These are phyloP conservation scores for Cherax destructor DNA, from an alignment of 1,140 invertebrate species.

Conservation along the genomic window DNA sequence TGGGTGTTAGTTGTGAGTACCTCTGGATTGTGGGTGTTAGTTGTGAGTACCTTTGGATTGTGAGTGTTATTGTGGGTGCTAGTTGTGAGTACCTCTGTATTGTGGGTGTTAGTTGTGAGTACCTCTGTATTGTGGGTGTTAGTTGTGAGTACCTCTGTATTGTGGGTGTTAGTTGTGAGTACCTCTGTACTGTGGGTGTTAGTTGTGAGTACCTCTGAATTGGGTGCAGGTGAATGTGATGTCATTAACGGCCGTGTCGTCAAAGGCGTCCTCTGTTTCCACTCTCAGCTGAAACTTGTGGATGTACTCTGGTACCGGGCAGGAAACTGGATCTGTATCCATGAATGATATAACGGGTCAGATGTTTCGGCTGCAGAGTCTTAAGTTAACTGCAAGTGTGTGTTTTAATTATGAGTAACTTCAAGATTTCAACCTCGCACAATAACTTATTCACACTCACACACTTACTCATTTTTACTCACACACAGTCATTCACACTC, in stretches of 20 bases:
- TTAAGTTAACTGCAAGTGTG: too few species aligned
- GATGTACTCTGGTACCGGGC: conserved; percentile 11
- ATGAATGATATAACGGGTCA: too few species aligned
- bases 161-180: neutral
- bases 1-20: neutral
- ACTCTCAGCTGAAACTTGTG: neutral
- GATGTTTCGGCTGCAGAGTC: too few species aligned
- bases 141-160: neutral
- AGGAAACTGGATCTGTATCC: neutral
- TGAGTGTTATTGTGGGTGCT: too few species aligned
- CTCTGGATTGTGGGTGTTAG: neutral
- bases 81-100: neutral
- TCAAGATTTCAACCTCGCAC: too few species aligned
- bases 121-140: neutral
- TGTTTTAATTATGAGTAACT: too few species aligned
- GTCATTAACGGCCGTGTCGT: neutral
- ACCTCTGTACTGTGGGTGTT: neutral
- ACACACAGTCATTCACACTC: too few species aligned
- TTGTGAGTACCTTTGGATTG: neutral
- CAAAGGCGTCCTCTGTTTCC: neutral
- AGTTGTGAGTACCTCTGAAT: neutral
- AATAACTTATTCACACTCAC: too few species aligned
- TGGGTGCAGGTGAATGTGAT: conserved; percentile 9
- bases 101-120: neutral
- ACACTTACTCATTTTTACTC: too few species aligned